These are phyloP conservation scores for Polypterus bichir DNA, from an alignment of 2,113 vertebrate species.

Conservation along the genomic window DNA sequence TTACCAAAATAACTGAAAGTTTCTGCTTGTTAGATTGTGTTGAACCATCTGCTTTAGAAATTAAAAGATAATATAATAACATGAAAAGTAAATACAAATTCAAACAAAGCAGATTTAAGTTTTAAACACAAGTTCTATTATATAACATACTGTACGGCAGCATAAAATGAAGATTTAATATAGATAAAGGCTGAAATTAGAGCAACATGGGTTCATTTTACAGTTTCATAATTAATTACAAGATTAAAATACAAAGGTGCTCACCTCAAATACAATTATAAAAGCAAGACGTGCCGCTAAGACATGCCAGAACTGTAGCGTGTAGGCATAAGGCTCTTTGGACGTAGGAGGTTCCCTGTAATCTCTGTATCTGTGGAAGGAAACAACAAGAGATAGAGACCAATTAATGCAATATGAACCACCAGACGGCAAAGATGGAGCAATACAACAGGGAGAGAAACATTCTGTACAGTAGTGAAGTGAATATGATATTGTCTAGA, in stretches of 20 bases:
- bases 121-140: too few species aligned
- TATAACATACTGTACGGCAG: constrained; percentile 11
- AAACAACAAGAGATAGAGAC: neutral
- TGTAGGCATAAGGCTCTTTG: constrained; percentile 69
- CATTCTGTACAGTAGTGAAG: too few species aligned
- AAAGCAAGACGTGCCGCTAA: constrained; percentile 83
- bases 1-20: too few species aligned
- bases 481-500: too few species aligned
- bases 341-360: constrained; percentile 79
- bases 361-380: constrained; percentile 70
- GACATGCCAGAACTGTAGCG: constrained; percentile 91
- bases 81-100: too few species aligned
- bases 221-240: neutral
- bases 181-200: neutral
- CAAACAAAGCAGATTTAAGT: too few species aligned
- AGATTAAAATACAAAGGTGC: constrained; percentile 13
- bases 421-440: too few species aligned
- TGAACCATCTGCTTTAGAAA: too few species aligned
- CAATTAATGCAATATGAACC: too few species aligned
- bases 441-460: too few species aligned
- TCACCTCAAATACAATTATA: constrained; percentile 93
- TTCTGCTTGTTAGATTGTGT: too few species aligned
- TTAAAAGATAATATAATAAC: too few species aligned
- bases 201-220: neutral
- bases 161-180: neutral